Base-by-base conservation (phyloP, 2,797 vertebrate genomes). In the Hoplostethus atlanticus region DNA sequence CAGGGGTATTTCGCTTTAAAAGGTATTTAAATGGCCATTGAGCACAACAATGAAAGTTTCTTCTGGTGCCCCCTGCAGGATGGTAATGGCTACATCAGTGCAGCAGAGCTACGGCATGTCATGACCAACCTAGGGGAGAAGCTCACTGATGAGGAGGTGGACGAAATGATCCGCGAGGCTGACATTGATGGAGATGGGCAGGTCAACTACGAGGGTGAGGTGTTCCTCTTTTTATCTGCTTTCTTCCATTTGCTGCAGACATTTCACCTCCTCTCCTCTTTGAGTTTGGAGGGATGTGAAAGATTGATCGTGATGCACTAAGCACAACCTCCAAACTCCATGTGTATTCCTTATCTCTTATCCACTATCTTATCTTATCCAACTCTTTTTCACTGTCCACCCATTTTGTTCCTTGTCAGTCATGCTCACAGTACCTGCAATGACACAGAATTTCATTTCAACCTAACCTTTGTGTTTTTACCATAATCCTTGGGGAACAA, bases 51-150 rank as follows among this genome's bases (percentile, higher is more conserved):
- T 11, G 12, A 57, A 40, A 5, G 4, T 30, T 8, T 21, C 5
- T 7, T 64, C n/a, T 51, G 38, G 2, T 65, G 51, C 21, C 66
- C 28, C 58, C 42, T 44, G 31, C 89, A 97, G 96, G 96, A 97
- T 0, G 96, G 96, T 31, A 97, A 97, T 0, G 96, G 96, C 59
- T 97, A 97, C 84, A 97, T 97, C 84, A 97, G 96, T 0, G 96
- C 96, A 0, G 96, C 96, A 0, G 96, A 97, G 89, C 90, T 97
- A 76, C 95, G 96, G 51, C 96, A 97, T 0, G 96, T 97, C n/a
- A 97, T 97, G 96, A 97, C 96, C 77, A 97, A 97, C 89, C 91
- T 97, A 3, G 96, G 96, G 0, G 96, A 97, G 91, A 97, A 97
- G 92, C 94, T 97, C 75, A 97, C 96, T 0, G 96, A 97, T 0